Percentiles rank a stretch among this genome's conserved stretches.
Evolutionary conservation across 2,113 vertebrate genomes (phyloP).

Genomic region (Cricetomys ansorgei): DNA sequence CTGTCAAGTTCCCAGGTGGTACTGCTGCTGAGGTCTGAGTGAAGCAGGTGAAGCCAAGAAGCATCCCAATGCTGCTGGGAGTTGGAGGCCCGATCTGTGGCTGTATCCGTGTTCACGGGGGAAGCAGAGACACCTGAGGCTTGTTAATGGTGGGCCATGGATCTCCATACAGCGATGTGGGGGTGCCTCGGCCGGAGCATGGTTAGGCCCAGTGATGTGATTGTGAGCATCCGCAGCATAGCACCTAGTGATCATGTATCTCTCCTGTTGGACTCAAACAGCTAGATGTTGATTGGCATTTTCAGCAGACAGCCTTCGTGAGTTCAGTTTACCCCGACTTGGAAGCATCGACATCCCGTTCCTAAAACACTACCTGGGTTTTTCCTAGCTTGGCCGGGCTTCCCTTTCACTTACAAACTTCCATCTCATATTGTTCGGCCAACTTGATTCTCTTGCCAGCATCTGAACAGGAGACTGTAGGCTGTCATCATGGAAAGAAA

Average conservation of each 20-base stretch:
- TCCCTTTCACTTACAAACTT: neutral
- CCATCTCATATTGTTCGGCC: neutral
- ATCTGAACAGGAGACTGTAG: neutral
- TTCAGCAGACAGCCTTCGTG: neutral
- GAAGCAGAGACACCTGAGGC: neutral
- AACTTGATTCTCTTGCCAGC: neutral
- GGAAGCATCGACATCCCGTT: neutral
- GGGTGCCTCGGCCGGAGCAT: neutral
- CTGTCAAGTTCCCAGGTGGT: neutral
- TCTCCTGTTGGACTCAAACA: neutral
- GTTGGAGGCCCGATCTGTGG: neutral
- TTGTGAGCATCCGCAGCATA: neutral
- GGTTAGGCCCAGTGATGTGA: neutral
- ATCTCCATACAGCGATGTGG: neutral
- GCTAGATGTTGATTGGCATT: neutral
- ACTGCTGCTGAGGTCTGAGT: neutral
- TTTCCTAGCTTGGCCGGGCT: neutral
- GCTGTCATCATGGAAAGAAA: neutral
- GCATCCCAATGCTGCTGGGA: too few relatives aligned
- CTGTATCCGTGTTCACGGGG: too few relatives aligned
- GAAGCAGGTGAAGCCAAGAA: neutral
- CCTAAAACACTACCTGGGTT: constrained; percentile 23
- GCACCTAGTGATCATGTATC: rapidly evolving
- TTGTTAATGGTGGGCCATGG: neutral
- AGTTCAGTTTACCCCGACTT: neutral